Evolutionary conservation across 2,797 vertebrate species (phyloP), one percentile per base, ranked within the genome.

Genomic region (Anniella stebbinsi): DNA sequence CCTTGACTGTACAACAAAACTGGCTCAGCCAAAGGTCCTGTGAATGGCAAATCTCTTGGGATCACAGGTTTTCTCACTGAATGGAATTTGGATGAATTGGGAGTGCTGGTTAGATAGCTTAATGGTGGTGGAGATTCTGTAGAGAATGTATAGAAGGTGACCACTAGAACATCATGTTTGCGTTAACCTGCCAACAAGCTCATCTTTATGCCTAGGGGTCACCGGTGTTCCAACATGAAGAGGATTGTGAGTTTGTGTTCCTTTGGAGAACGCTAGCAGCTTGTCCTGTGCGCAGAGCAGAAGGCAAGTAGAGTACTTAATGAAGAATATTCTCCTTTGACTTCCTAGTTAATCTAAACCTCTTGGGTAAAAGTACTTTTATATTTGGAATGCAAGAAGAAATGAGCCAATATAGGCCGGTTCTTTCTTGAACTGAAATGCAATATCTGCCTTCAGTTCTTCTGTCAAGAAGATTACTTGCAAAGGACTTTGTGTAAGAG

Each of bases 211-310:
- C 70, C 93, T 73, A 99, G 99, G 99, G 99, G 3, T 98, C 98
- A 0, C 99, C 98, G 0, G 96, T 98, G 67, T 98, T 99, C 87
- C 98, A 99, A 92, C 97, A 97, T 33, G 91, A 94, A 90, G 97
- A 97, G 1, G 97, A 97, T 3, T 99, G 99, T 94, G 99, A 99
- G 87, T 99, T 98, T 7, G 97, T 99, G 41, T 99, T 99, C 92
- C 92, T 98, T 83, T 99, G 99, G 99, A 98, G 98, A 94, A 99
- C 99, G 0, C 97, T 98, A 8, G 98, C 98, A 92, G 99, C 99
- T 18, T 99, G 99, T 86, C 98, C 98, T 0, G 91, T 99, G 90
- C 96, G 92, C 94, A 98, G 95, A 95, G 96, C 96, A 81, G 97
- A 98, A 96, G 98, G 98, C 97, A 95, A 93, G 89, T 51, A 54